phyloP scores from a whole-genome alignment of 2,888 invertebrate species.

The Chrysopilus asiliformis region DNA sequence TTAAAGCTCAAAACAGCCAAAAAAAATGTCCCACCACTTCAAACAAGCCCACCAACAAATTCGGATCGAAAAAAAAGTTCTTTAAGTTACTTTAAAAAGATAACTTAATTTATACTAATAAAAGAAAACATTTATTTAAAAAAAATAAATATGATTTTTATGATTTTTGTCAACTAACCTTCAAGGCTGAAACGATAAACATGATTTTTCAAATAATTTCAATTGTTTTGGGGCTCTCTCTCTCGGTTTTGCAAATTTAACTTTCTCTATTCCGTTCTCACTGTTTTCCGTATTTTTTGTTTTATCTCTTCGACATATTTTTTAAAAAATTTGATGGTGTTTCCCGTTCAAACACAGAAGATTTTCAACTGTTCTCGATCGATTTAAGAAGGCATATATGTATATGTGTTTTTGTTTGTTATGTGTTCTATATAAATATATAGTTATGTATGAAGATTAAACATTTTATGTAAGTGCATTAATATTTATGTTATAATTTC shows the following conservation, averaged over 20 bases:
- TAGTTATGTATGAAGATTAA: conserved; percentile 3
- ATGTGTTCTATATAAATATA: neutral
- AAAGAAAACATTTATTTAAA: conserved; percentile 4
- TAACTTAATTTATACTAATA: conserved; percentile 6
- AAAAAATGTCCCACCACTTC: too few species aligned
- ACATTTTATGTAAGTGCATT: neutral
- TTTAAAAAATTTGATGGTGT: too few species aligned
- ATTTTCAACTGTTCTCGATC: too few species aligned
- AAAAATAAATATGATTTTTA: conserved; percentile 1
- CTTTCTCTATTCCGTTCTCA: conserved; percentile 1
- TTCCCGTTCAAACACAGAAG: too few species aligned
- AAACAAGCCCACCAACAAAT: too few species aligned
- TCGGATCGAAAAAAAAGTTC: too few species aligned
- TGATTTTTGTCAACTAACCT: conserved; percentile 25
- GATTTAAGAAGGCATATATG: too few species aligned
- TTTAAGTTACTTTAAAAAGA: too few species aligned
- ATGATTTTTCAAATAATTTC: conserved; percentile 3
- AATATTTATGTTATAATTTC: neutral
- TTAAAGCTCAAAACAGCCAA: too few species aligned
- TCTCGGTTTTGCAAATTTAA: conserved; percentile 4
- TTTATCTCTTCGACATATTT: neutral
- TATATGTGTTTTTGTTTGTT: too few species aligned
- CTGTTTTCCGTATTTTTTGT: neutral
- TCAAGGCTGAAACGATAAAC: conserved; percentile 25
- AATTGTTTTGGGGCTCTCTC: conserved; percentile 12